These are phyloP conservation scores for Helleia helle DNA, from an alignment of 2,888 invertebrate species.

Conservation along the genomic window DNA sequence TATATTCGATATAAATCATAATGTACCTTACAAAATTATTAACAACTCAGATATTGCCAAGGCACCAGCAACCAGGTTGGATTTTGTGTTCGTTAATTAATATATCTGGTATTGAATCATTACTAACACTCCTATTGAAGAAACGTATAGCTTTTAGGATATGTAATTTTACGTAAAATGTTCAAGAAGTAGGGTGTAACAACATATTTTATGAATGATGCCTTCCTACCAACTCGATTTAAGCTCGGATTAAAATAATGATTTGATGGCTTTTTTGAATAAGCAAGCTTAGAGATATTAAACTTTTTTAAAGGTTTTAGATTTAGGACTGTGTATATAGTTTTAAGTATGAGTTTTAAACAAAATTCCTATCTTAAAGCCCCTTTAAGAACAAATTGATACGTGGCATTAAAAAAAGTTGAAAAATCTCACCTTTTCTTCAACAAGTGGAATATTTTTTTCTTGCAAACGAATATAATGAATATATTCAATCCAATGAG, in stretches of 20 bases:
- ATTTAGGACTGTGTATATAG: background rate
- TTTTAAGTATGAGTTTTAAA: background rate
- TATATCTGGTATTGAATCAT: background rate
- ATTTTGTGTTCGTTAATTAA: background rate
- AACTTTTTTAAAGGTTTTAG: background rate
- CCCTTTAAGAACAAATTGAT: conserved; percentile 13
- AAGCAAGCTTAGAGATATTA: too few relatives aligned
- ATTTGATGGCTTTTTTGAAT: too few relatives aligned
- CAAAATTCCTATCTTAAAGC: background rate
- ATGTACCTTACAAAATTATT: background rate
- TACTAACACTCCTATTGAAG: conserved; percentile 2
- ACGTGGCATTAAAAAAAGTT: conserved; percentile 21
- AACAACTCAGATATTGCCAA: background rate
- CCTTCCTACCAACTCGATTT: too few relatives aligned
- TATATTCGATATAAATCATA: background rate
- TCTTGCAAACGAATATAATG: conserved; percentile 82
- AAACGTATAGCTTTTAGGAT: background rate
- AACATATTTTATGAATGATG: too few relatives aligned
- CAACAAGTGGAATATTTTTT: conserved; percentile 76
- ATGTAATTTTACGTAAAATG: background rate
- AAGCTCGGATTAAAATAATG: too few relatives aligned
- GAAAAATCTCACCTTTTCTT: conserved; percentile 66
- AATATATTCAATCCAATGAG: conserved; percentile 81
- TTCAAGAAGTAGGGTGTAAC: background rate
- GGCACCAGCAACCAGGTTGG: background rate